Evolutionary conservation across 2,888 invertebrate species (phyloP).

Genomic region (Leptogaster cylindrica): DNA sequence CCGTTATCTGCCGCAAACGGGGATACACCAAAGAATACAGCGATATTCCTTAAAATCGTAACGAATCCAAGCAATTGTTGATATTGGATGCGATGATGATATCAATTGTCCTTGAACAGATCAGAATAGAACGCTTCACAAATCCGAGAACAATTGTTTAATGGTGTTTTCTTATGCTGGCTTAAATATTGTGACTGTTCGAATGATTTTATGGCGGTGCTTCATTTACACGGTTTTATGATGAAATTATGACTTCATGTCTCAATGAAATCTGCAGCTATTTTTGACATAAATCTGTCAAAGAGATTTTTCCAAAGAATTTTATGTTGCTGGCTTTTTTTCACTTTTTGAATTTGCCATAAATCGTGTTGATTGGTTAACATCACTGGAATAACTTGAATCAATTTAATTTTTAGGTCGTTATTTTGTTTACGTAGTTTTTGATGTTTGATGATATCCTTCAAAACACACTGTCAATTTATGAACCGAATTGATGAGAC

Average conservation of each 20-base stretch:
- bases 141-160: conserved; percentile 4
- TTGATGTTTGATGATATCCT: too few species aligned
- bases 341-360: too few species aligned
- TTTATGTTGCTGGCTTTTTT: too few species aligned
- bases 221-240: conserved; percentile 14
- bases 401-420: too few species aligned
- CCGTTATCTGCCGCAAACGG: conserved; percentile 12
- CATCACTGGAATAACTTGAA: too few species aligned
- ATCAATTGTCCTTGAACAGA: conserved; percentile 32
- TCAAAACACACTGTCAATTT: too few species aligned
- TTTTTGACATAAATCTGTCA: background rate
- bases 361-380: too few species aligned
- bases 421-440: too few species aligned
- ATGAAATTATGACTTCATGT: conserved; percentile 9
- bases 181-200: background rate
- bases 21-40: conserved; percentile 3
- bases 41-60: conserved; percentile 26
- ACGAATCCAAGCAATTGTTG: conserved; percentile 18
- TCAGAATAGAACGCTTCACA: conserved; percentile 11
- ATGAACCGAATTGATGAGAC: too few species aligned
- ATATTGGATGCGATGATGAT: conserved; percentile 24
- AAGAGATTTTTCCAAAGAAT: background rate
- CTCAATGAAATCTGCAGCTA: background rate
- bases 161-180: conserved; percentile 6
- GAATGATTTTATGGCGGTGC: conserved; percentile 9